Conservation (phyloP, 2,797 vertebrate genomes). For the Myotis pilosus region DNA sequence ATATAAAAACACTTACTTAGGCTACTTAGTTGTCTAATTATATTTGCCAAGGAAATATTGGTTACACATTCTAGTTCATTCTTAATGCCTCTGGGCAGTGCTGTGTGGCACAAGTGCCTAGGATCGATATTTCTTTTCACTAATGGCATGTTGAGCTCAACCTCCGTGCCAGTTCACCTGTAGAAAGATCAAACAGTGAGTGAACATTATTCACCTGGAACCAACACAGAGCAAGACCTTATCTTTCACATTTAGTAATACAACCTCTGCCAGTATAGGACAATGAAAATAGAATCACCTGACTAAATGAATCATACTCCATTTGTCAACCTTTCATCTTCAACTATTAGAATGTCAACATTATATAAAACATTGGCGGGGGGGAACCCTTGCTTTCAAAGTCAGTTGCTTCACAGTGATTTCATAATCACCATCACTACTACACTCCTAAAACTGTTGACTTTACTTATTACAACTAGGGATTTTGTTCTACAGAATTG, state of each 20-base stretch:
- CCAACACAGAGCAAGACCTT: not conserved
- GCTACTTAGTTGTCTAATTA: slow-evolving; percentile 98
- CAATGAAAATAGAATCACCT: slow-evolving; percentile 12
- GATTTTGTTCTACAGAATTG: not conserved
- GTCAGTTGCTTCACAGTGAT: not conserved
- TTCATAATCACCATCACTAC: not conserved
- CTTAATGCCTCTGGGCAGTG: slow-evolving; percentile 94
- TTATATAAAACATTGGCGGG: not conserved
- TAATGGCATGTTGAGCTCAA: slow-evolving; percentile 92
- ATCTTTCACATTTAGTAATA: slow-evolving; percentile 36
- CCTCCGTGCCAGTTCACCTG: slow-evolving; percentile 80
- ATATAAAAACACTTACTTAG: slow-evolving; percentile 90
- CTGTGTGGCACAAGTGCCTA: slow-evolving; percentile 97
- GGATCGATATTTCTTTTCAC: slow-evolving; percentile 99
- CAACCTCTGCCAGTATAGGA: slow-evolving; percentile 11
- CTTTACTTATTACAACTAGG: not conserved
- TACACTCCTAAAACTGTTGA: not conserved
- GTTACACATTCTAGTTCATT: slow-evolving; percentile 99
- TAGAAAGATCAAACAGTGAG: slow-evolving; percentile 53
- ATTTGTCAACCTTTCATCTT: not conserved
- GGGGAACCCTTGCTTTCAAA: not conserved
- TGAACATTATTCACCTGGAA: slow-evolving; percentile 18
- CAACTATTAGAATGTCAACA: slow-evolving; percentile 19
- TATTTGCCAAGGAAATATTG: slow-evolving; percentile 98
- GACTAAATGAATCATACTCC: slow-evolving; percentile 10